A percentile compares a stretch with the other conserved stretches of the same genome.
Conservation (phyloP, 1,140 invertebrate genomes). For the Monochamus saltuarius region DNA sequence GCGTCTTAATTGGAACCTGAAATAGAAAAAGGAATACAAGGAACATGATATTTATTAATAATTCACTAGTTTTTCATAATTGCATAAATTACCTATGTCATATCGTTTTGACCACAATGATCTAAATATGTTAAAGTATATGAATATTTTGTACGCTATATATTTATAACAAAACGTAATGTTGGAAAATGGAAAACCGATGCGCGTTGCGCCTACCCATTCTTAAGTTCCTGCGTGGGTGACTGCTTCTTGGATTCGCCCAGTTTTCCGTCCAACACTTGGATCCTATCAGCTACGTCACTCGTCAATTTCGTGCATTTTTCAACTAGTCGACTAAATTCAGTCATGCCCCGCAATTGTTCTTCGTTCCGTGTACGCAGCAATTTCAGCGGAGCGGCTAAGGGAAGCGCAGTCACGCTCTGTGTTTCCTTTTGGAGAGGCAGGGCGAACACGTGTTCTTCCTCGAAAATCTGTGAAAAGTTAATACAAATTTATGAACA, state of each 20-base stretch:
- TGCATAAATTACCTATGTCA: too few relatives aligned
- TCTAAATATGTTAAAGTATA: too few relatives aligned
- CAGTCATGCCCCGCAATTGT: constrained; percentile 73
- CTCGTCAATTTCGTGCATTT: constrained; percentile 75
- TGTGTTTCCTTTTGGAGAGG: constrained; percentile 78
- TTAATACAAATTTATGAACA: too few relatives aligned
- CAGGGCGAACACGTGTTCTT: constrained; percentile 82
- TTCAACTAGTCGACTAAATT: constrained; percentile 78
- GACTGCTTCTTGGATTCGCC: constrained; percentile 62
- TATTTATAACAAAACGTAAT: too few relatives aligned
- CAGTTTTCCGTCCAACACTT: constrained; percentile 73
- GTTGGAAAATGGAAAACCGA: too few relatives aligned
- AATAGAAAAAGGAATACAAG: not conserved
- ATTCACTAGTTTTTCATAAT: too few relatives aligned
- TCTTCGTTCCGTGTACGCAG: constrained; percentile 82
- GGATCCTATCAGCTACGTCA: constrained; percentile 81
- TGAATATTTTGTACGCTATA: too few relatives aligned
- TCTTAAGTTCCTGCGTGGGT: constrained; percentile 56
- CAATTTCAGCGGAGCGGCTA: constrained; percentile 83
- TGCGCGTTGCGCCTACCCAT: constrained; percentile 56
- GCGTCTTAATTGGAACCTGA: constrained; percentile 44
- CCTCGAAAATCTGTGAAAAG: constrained; percentile 75
- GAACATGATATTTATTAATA: too few relatives aligned
- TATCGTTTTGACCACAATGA: too few relatives aligned
- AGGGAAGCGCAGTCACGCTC: constrained; percentile 76